Evolutionary conservation across 2,113 vertebrate genomes (phyloP), one percentile per base, ranked within the genome.

Genomic region (Chloropsis hardwickii): DNA sequence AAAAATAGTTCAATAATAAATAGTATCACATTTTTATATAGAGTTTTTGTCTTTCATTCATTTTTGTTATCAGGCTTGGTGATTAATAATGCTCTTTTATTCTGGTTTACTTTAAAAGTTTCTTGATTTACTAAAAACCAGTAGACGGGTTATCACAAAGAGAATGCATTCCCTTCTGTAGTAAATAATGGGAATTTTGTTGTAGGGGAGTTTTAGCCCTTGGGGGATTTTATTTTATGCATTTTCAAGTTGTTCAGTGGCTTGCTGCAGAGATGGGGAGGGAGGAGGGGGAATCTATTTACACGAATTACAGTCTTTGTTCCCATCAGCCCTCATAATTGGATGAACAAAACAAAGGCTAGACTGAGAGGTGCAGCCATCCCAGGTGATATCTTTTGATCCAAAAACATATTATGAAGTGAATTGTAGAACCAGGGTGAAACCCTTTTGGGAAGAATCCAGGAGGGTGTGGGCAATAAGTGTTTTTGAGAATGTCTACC

Each of bases 251-350:
- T 28, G 3, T 70, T 94, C 80, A 35, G 56, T 86, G 84, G 62
- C 69, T 91, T 94, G 69, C 81, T 86, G 27, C 50, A 57, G 66
- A 70, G 50, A 57, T n/a, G 51, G 28, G 40, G 35, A 86, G 12
- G 64, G 47, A 91, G 86, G 33, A 91, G 54, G 83, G 35, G 65
- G 81, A 92, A 95, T 95, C 31, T 69, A 53, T 80, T 95, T 86
- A 84, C 77, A 81, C 33, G 12, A 88, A 91, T 92, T 81, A 91
- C 40, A 61, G 42, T 81, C 86, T 96, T 89, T 95, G 60, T 89
- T 94, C 72, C 77, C 60, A 70, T 91, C 86, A 83, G 33, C 50
- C 33, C 79, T 86, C 64, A 39, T 91, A 89, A 95, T 6, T 86
- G 64, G 42, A 62, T 84, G 86, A 89, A 70, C 28, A 77, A 94